Evolutionary conservation across 2,113 vertebrate genomes (phyloP), one percentile per base, ranked within the genome.

Genomic region (Cyprinus carpio): DNA sequence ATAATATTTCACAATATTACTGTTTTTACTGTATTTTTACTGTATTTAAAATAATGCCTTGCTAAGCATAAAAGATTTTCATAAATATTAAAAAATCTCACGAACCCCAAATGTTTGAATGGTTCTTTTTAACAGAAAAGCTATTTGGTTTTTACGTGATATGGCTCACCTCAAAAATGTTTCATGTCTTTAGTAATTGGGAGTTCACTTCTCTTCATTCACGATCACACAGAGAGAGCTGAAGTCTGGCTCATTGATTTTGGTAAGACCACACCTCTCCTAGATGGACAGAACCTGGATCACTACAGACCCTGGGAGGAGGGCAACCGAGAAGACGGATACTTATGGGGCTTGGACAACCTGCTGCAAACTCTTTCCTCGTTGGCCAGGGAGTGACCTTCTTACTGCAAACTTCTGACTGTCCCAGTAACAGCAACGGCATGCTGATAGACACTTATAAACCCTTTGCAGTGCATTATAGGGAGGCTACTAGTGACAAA

Each of bases 161-260:
- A 9, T 25, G 65, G 34, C 2, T 58, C 23, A 27, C 37, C 58
- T 29, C 40, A 65, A 65, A 31, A 62, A 43, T 25, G 16, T 64
- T 49, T 80, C 3, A 37, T 25, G 20, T 86, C 58, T 78, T 76
- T 18, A 40, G 97, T 99, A 4, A 97, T 99, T n/a, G 98, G 98
- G 90, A 99, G 98, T 92, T 99, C 98, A 7, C 95, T 99, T 84
- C 96, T 99, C 89, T 99, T 99, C 88, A 97, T 99, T 88, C 98
- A 99, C 0, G 96, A 99, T 90, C 94, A 95, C 87, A 97, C 92
- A 16, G 95, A 96, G 75, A 95, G 92, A 2, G 97, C 96, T 0
- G 94, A 98, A 5, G 95, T 99, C 67, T 99, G 98, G 98, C 96
- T 99, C 81, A 99, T 99, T 6, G 98, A 99, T 94, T 99, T 99